phyloP scores from a whole-genome alignment of 2,113 vertebrate genomes.

The Phaethon lepturus region DNA sequence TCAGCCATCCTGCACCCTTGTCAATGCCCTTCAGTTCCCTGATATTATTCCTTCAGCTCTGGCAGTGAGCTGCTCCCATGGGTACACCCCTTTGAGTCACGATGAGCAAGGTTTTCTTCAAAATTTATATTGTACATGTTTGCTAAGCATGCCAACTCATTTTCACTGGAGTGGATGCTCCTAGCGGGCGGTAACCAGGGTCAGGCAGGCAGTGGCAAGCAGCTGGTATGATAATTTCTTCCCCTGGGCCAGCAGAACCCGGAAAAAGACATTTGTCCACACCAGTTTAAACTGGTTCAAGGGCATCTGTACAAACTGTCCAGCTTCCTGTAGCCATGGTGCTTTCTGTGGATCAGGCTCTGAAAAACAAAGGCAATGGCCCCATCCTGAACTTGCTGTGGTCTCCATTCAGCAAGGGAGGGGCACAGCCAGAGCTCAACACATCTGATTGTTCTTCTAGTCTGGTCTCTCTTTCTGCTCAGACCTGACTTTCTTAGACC shows the following conservation, averaged over 20 bases:
- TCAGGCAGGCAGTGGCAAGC: slow-evolving; percentile 11
- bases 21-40: neutral
- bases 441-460: slow-evolving; percentile 43
- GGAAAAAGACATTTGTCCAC: slow-evolving; percentile 33
- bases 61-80: neutral
- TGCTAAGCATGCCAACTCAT: neutral
- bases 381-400: slow-evolving; percentile 11
- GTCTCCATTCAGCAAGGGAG: slow-evolving; percentile 30
- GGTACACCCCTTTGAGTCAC: neutral
- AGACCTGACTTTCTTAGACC: slow-evolving; percentile 40
- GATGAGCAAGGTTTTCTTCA: neutral
- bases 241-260: slow-evolving; percentile 10
- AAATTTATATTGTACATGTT: neutral
- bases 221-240: slow-evolving; percentile 26
- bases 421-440: neutral
- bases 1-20: neutral
- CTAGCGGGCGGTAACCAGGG: neutral
- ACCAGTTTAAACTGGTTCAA: slow-evolving; percentile 56
- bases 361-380: slow-evolving; percentile 46
- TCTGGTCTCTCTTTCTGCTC: slow-evolving; percentile 42
- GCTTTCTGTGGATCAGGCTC: neutral
- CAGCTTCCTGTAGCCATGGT: slow-evolving; percentile 24
- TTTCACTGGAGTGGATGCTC: neutral
- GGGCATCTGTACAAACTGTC: slow-evolving; percentile 35
- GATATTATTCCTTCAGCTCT: neutral